A percentile compares a stretch with the other conserved stretches of the same genome.
Evolutionary conservation across 2,113 vertebrate genomes (phyloP).

Genomic region (Alectura lathami): DNA sequence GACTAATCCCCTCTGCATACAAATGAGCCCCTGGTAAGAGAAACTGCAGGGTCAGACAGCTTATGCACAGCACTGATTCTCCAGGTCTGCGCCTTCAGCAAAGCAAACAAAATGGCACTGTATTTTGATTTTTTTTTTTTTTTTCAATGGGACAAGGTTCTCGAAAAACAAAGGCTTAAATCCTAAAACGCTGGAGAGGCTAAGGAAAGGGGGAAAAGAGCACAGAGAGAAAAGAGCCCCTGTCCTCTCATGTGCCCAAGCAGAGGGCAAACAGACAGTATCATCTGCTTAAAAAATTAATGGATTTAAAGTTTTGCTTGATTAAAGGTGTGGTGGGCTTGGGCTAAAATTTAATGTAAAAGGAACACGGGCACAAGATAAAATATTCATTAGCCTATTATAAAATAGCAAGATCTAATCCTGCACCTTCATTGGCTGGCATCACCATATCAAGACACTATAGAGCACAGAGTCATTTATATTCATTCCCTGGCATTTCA

Average conservation of each 20-base stretch:
- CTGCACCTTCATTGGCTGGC: constrained; percentile 13
- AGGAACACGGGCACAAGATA: neutral
- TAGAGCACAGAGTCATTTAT: constrained; percentile 7
- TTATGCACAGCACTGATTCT: constrained; percentile 64
- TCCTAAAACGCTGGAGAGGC: neutral
- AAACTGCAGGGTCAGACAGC: constrained; percentile 74
- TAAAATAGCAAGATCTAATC: neutral
- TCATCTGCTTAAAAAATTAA: neutral
- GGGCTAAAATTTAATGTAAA: neutral
- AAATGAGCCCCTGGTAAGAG: constrained; percentile 87
- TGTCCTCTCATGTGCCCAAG: neutral
- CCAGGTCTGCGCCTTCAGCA: constrained; percentile 72
- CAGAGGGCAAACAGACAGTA: neutral
- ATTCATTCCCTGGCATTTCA: constrained; percentile 66
- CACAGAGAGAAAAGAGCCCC: neutral
- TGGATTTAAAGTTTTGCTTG: neutral
- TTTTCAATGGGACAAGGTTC: neutral
- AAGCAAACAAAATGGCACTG: constrained; percentile 70
- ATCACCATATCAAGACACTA: neutral
- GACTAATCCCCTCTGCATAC: constrained; percentile 94
- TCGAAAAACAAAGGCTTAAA: constrained; percentile 31
- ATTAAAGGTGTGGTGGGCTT: neutral
- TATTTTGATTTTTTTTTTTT: neutral
- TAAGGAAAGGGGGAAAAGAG: neutral
- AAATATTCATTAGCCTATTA: constrained; percentile 60